Evolutionary conservation across 2,888 invertebrate species (phyloP).

Genomic region (Campoletis raptor): DNA sequence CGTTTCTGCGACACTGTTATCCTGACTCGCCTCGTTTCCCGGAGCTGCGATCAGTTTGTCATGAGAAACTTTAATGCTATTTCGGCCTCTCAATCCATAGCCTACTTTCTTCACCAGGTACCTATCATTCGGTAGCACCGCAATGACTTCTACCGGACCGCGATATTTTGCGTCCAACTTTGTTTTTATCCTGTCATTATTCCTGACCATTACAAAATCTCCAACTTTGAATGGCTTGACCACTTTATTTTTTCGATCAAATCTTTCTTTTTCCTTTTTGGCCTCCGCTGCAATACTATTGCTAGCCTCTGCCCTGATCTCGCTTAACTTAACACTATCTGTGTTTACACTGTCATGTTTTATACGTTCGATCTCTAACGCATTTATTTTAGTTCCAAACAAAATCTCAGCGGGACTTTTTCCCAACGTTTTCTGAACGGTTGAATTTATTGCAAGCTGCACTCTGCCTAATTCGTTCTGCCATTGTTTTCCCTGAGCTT

Average conservation of each 20-base stretch:
- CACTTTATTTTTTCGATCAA: slow-evolving; percentile 50
- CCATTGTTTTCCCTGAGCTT: slow-evolving; percentile 36
- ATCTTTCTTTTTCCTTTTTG: slow-evolving; percentile 51
- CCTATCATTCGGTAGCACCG: slow-evolving; percentile 29
- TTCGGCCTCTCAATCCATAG: slow-evolving; percentile 29
- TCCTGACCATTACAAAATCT: slow-evolving; percentile 29
- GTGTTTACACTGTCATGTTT: slow-evolving; percentile 1
- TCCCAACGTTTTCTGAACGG: slow-evolving; percentile 17
- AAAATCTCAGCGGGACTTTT: slow-evolving; percentile 9
- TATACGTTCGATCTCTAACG: background rate
- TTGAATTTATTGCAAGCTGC: slow-evolving; percentile 25
- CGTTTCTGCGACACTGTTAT: slow-evolving; percentile 19
- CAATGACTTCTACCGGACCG: slow-evolving; percentile 21
- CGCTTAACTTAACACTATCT: slow-evolving; percentile 1
- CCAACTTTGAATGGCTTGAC: slow-evolving; percentile 36
- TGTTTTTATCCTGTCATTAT: background rate
- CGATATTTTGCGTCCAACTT: slow-evolving; percentile 32
- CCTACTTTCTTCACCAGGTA: slow-evolving; percentile 30
- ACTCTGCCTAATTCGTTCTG: slow-evolving; percentile 17
- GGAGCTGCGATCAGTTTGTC: slow-evolving; percentile 28
- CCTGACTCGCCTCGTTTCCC: slow-evolving; percentile 31
- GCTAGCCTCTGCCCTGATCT: background rate
- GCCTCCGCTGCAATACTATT: slow-evolving; percentile 30
- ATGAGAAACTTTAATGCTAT: slow-evolving; percentile 24
- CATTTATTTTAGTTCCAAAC: too few species aligned